A percentile compares a stretch with the other conserved stretches of the same genome.
Evolutionary conservation across 2,888 invertebrate genomes (phyloP).

Genomic region (Idaea aversata): DNA sequence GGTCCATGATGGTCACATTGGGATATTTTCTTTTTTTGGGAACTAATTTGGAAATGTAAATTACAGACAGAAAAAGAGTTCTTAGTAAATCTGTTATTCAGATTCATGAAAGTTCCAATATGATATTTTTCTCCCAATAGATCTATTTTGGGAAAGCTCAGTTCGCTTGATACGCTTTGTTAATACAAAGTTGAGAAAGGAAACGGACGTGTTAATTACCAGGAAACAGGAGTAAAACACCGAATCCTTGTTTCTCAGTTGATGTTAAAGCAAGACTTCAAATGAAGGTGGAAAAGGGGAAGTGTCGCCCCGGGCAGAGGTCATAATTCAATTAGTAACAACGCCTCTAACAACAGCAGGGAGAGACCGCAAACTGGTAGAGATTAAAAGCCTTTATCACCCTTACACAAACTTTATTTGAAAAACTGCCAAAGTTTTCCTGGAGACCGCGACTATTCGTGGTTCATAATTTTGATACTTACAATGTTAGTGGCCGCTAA

Average conservation of each 20-base stretch:
- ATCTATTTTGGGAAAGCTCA: no score
- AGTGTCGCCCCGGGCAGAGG: conserved; percentile 9
- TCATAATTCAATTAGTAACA: conserved; percentile 25
- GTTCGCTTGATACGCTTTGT: neutral
- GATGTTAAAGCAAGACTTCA: neutral
- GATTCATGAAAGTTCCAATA: no score
- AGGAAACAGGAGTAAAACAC: neutral
- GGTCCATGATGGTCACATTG: no score
- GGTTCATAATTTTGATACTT: neutral
- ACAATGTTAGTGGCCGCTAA: neutral
- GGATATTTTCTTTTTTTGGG: no score
- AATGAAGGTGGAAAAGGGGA: conserved; percentile 1
- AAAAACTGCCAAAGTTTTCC: conserved; percentile 1
- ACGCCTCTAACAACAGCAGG: neutral
- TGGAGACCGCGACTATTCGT: neutral
- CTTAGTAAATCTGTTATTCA: no score
- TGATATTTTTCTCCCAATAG: no score
- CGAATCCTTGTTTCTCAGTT: neutral
- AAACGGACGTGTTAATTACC: neutral
- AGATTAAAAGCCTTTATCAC: conserved; percentile 16
- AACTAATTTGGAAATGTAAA: no score
- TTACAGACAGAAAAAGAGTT: no score
- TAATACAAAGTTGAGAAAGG: neutral
- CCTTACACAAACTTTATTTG: neutral
- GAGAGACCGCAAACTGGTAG: conserved; percentile 18